A percentile compares a stretch with the other conserved stretches of the same genome.
These are phyloP conservation scores for Pyrocoelia pectoralis DNA, from an alignment of 2,888 invertebrate genomes.

Conservation along the genomic window DNA sequence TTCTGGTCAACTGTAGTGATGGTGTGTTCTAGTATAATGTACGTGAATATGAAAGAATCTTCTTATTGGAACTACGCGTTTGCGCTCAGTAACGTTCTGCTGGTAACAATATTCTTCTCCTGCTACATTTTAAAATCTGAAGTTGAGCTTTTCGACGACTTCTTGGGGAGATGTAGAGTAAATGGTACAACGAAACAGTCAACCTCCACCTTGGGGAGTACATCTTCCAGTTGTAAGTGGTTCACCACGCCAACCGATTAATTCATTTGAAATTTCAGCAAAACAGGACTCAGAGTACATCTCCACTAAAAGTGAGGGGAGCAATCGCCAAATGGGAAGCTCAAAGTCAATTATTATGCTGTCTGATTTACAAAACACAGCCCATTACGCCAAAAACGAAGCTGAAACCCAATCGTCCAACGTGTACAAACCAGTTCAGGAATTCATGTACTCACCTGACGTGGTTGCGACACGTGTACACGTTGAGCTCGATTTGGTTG, in stretches of 20 bases:
- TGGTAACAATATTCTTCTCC: slow-evolving; percentile 69
- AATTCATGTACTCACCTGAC: slow-evolving; percentile 54
- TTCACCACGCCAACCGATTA: background rate
- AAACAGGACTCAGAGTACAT: slow-evolving; percentile 64
- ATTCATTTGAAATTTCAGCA: slow-evolving; percentile 54
- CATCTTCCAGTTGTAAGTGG: slow-evolving; percentile 49
- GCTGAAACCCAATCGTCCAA: slow-evolving; percentile 28
- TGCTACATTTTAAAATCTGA: slow-evolving; percentile 70
- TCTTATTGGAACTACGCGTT: slow-evolving; percentile 67
- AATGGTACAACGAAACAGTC: background rate
- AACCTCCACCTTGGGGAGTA: slow-evolving; percentile 1
- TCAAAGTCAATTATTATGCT: slow-evolving; percentile 34
- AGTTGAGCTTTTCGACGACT: slow-evolving; percentile 58
- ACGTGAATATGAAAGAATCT: slow-evolving; percentile 68
- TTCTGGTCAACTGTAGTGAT: slow-evolving; percentile 67
- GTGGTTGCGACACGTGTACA: slow-evolving; percentile 64
- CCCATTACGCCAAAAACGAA: slow-evolving; percentile 27
- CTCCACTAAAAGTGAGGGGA: background rate
- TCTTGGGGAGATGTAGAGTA: slow-evolving; percentile 56
- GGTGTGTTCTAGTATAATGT: slow-evolving; percentile 69
- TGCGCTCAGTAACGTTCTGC: slow-evolving; percentile 63
- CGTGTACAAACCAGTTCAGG: slow-evolving; percentile 40
- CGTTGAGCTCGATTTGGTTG: slow-evolving; percentile 64
- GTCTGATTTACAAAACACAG: slow-evolving; percentile 37
- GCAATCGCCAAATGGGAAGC: slow-evolving; percentile 32